Conservation (phyloP, 2,888 invertebrate genomes). For the Lasioglossum villosulum region DNA sequence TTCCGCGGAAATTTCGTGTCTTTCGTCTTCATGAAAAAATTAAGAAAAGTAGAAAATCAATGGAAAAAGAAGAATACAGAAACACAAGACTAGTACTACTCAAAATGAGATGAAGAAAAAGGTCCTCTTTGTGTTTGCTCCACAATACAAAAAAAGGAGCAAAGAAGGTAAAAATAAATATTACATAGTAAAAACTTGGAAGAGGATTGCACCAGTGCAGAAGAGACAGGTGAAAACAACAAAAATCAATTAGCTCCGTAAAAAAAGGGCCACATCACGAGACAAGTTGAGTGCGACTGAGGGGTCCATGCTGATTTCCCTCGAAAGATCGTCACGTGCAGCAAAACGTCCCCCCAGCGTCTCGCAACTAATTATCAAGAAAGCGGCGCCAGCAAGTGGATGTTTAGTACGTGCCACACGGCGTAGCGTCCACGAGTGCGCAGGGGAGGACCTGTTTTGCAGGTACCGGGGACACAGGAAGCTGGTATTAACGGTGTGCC, state of each 20-base stretch:
- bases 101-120: background rate
- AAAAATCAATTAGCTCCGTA: background rate
- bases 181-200: background rate
- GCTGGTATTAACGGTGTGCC: conserved; percentile 65
- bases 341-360: conserved; percentile 5
- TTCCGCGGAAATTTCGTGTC: background rate
- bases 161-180: background rate
- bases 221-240: background rate
- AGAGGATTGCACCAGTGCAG: background rate
- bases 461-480: conserved; percentile 40
- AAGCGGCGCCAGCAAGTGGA: conserved; percentile 32
- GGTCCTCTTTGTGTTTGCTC: background rate
- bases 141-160: background rate
- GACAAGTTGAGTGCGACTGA: background rate
- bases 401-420: conserved; percentile 41
- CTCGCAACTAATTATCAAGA: conserved; percentile 37
- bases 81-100: background rate
- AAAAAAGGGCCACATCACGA: background rate
- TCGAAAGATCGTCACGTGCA: conserved; percentile 6
- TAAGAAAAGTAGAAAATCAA: too few species aligned
- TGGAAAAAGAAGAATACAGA: background rate
- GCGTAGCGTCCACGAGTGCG: conserved; percentile 26
- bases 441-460: conserved; percentile 23
- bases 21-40: background rate
- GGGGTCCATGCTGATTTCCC: background rate